Evolutionary conservation across 2,113 vertebrate species (phyloP).

Genomic region (Siniperca knerii): DNA sequence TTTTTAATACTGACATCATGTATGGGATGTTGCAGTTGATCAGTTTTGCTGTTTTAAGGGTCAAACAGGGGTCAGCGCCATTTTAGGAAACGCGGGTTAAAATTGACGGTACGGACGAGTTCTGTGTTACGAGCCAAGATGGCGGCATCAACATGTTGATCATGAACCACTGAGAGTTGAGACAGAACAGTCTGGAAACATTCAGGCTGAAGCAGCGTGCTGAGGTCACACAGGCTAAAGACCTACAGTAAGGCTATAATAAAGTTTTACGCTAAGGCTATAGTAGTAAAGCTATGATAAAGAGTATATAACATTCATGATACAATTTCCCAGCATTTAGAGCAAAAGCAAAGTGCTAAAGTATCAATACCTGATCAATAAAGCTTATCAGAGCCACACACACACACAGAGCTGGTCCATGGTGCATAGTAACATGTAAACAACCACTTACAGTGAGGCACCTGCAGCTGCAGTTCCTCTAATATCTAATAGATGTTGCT

Average conservation of each 20-base stretch:
- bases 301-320: constrained; percentile 16
- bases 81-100: neutral
- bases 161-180: neutral
- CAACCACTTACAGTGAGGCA: neutral
- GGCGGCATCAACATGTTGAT: neutral
- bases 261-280: constrained; percentile 24
- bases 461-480: neutral
- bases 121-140: neutral
- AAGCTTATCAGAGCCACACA: constrained; percentile 37
- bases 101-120: too few relatives aligned
- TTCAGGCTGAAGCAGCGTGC: constrained; percentile 16
- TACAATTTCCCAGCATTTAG: constrained; percentile 42
- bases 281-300: constrained; percentile 35
- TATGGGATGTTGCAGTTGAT: neutral
- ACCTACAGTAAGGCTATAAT: constrained; percentile 26
- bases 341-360: constrained; percentile 58
- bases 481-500: constrained; percentile 20
- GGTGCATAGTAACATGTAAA: neutral
- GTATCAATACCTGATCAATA: constrained; percentile 41
- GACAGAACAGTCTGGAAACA: neutral
- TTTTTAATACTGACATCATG: neutral
- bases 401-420: neutral
- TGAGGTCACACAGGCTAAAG: neutral
- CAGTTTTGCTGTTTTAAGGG: neutral
- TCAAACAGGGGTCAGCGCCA: neutral